Base-by-base conservation (phyloP, 1,140 invertebrate species). In the Tetranychus cinnabarinus region DNA sequence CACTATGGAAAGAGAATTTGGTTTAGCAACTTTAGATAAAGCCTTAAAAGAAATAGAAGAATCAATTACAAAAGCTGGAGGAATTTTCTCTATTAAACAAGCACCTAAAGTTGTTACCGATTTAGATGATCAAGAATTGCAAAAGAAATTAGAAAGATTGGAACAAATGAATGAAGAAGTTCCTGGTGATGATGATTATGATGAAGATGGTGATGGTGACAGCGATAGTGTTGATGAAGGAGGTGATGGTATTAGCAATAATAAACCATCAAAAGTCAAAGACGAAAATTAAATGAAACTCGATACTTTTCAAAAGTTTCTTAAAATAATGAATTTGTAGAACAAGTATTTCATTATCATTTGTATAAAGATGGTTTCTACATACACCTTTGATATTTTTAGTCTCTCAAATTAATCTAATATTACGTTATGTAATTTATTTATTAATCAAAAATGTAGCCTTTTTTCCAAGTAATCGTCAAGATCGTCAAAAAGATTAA, bases 41-140 rank as follows among this genome's bases (percentile, higher is more conserved):
- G 89, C 91, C 23, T 86, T 97, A 61, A 82, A 86, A 63, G 81
- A 82, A 66, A 92, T 98, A 58, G 80, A 88, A 70, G 76, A 80
- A 62, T 85, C 81, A 65, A 97, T 98, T 62, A 80, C 77, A 61
- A 77, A 81, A 46, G 77, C 81, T 12, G 87, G 88, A 56, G 95
- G 95, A 64, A 86, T 88, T 56, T 97, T 97, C 70, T 86, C 88
- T 68, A 79, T 97, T 63, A 84, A 93, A 72, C 89, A 92, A 85
- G 83, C 86, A 85, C 90, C 92, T 52, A 95, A 97, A 79, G 90
- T 98, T 57, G 91, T 98, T 8, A 97, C 95, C 34, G 92, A 95
- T 57, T 84, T 86, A 12, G 95, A 99, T 73, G 95, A 99, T 74
- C 87, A 86, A 1, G 92, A 97, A 72, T 76, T 97, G 63, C 84